Evolutionary conservation across 2,113 vertebrate species (phyloP).

Genomic region (Cynocephalus volans): DNA sequence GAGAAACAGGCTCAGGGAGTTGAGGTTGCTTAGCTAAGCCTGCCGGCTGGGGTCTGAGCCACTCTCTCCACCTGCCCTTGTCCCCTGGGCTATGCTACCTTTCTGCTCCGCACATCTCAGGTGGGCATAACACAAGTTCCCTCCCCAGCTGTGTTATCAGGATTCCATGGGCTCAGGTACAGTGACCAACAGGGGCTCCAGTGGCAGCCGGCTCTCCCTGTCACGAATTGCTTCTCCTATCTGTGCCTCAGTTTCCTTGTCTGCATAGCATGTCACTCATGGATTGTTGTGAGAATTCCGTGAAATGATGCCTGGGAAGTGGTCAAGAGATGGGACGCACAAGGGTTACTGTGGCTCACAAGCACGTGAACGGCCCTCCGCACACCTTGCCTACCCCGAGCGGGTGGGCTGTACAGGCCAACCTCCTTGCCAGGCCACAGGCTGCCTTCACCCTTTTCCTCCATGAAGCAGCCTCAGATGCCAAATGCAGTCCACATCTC

Average conservation of each 20-base stretch:
- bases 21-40: no score
- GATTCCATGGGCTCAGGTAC: rapidly evolving
- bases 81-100: not conserved
- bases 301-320: not conserved
- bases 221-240: rapidly evolving
- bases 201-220: not conserved
- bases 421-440: not conserved
- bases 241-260: not conserved
- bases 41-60: not conserved
- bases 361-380: not conserved
- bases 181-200: not conserved
- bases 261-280: not conserved
- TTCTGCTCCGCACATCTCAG: not conserved
- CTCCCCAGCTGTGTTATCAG: no score
- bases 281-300: not conserved
- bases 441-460: not conserved
- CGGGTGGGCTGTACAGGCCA: no score
- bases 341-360: not conserved
- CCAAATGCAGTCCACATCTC: not conserved
- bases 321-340: not conserved
- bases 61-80: not conserved
- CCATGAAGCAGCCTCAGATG: not conserved
- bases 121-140: not conserved
- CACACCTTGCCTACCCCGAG: not conserved
- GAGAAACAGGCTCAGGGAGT: not conserved